Conservation (phyloP, 2,797 vertebrate species). For the Decapterus maruadsi region DNA sequence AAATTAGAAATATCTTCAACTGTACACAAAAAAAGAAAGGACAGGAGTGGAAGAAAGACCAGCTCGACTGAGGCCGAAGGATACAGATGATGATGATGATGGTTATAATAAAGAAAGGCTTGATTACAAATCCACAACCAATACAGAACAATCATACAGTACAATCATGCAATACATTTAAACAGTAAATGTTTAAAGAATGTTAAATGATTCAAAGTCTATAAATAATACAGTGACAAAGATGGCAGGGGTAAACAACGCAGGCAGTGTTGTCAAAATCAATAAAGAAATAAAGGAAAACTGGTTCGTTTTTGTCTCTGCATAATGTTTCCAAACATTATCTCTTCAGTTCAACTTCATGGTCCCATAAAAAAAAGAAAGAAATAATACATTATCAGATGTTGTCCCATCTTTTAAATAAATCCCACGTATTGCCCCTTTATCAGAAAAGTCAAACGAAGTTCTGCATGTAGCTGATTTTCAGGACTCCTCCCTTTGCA, state of each 20-base stretch:
- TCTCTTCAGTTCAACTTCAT: conserved; percentile 19
- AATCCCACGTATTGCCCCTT: background rate
- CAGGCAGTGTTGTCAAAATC: conserved; percentile 16
- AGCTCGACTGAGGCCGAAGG: background rate
- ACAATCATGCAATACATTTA: conserved; percentile 13
- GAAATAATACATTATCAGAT: background rate
- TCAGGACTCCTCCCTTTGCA: background rate
- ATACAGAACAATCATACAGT: conserved; percentile 20
- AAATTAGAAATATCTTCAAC: conserved; percentile 34
- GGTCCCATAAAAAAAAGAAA: conserved; percentile 56
- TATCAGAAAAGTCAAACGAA: background rate
- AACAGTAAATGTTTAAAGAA: conserved; percentile 31
- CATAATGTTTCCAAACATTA: background rate
- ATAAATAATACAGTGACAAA: conserved; percentile 52
- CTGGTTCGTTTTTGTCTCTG: background rate
- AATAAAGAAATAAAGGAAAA: conserved; percentile 8
- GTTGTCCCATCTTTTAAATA: background rate
- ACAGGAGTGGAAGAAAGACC: conserved; percentile 8
- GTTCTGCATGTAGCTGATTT: background rate
- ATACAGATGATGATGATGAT: background rate
- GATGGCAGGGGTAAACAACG: conserved; percentile 29
- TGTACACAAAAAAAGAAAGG: conserved; percentile 51
- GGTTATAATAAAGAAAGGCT: conserved; percentile 20
- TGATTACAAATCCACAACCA: conserved; percentile 28
- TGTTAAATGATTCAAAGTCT: conserved; percentile 40